A percentile compares a stretch with the other conserved stretches of the same genome.
phyloP scores from a whole-genome alignment of 1,140 invertebrate genomes.

The Ylistrum balloti region DNA sequence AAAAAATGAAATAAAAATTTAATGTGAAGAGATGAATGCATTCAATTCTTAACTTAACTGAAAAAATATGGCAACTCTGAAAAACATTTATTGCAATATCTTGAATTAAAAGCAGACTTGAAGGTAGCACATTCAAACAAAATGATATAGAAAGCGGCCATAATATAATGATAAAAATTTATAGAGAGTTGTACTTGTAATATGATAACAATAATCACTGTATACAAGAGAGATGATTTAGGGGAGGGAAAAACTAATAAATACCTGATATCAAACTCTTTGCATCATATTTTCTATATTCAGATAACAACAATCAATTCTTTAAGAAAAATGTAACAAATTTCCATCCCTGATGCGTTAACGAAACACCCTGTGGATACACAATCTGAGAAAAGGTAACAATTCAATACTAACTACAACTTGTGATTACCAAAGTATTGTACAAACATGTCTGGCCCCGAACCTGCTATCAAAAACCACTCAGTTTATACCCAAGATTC shows the following conservation, averaged over 20 bases:
- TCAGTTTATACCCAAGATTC: no score
- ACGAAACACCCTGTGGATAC: slow-evolving; percentile 37
- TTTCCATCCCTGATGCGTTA: slow-evolving; percentile 23
- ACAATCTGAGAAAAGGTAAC: neutral
- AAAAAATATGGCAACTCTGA: slow-evolving; percentile 20
- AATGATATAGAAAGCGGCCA: neutral
- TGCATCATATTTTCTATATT: slow-evolving; percentile 21
- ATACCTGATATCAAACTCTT: slow-evolving; percentile 29
- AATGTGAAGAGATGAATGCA: neutral
- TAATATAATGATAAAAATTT: slow-evolving; percentile 31
- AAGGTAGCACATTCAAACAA: slow-evolving; percentile 34
- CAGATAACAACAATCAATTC: slow-evolving; percentile 39
- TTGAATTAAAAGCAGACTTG: slow-evolving; percentile 20
- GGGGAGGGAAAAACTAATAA: slow-evolving; percentile 29
- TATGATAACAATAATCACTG: slow-evolving; percentile 30
- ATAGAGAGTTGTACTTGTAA: slow-evolving; percentile 28
- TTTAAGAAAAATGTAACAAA: slow-evolving; percentile 40
- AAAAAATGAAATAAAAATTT: neutral
- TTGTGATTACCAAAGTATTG: slow-evolving; percentile 2
- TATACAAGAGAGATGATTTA: slow-evolving; percentile 33
- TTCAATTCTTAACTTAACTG: slow-evolving; percentile 14
- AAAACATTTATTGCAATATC: slow-evolving; percentile 27
- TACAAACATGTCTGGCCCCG: neutral
- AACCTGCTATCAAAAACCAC: neutral
- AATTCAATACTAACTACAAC: slow-evolving; percentile 30